phyloP scores from a whole-genome alignment of 2,888 invertebrate species.

The Gastracanthus pulcherrimus region DNA sequence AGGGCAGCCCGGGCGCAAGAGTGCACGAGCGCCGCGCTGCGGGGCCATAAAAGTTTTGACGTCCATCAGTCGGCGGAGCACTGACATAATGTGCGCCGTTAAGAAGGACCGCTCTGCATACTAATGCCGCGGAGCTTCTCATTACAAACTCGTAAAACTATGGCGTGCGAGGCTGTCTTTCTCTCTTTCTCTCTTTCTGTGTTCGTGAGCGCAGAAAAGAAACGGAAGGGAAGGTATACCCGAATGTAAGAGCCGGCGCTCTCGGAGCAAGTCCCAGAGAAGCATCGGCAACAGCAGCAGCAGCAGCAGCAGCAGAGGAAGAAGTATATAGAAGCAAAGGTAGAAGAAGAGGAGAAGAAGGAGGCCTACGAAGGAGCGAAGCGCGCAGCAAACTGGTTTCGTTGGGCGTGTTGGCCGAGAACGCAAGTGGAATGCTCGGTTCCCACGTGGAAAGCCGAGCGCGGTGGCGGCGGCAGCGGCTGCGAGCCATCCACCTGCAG shows the following conservation, averaged over 20 bases:
- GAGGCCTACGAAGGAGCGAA: slow-evolving; percentile 39
- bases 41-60: slow-evolving; percentile 55
- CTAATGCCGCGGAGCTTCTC: slow-evolving; percentile 63
- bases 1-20: not conserved
- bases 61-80: slow-evolving; percentile 46
- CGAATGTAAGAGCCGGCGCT: slow-evolving; percentile 25
- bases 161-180: slow-evolving; percentile 25
- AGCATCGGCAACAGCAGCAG: not conserved
- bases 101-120: slow-evolving; percentile 58
- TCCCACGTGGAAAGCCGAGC: slow-evolving; percentile 66
- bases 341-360: slow-evolving; percentile 53
- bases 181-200: not conserved
- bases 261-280: not conserved
- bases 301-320: not conserved
- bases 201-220: slow-evolving; percentile 25
- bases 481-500: slow-evolving; percentile 62
- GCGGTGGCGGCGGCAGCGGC: no score
- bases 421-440: slow-evolving; percentile 63
- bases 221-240: slow-evolving; percentile 32
- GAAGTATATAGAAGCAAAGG: slow-evolving; percentile 31
- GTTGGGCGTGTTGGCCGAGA: slow-evolving; percentile 65
- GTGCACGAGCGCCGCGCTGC: not conserved
- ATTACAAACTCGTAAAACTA: slow-evolving; percentile 69
- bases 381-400: slow-evolving; percentile 65
- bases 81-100: slow-evolving; percentile 61